Base-by-base conservation (phyloP, 2,113 vertebrate species). In the Cricetomys ansorgei region DNA sequence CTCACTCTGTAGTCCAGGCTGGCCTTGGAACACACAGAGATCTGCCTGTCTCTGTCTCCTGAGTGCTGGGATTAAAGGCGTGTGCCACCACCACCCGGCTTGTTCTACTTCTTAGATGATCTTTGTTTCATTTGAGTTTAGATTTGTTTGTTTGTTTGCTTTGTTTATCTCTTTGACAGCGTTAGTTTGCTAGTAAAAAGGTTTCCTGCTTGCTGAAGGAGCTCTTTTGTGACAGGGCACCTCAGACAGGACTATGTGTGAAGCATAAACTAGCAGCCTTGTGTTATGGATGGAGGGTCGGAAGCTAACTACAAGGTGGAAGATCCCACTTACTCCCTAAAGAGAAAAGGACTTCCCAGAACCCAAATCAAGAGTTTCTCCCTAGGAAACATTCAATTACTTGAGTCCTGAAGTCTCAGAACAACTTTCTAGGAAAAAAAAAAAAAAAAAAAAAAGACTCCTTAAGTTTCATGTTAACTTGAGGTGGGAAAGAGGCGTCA, bases 91-190 rank as follows among this genome's bases (percentile, higher is more conserved):
- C n/a, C n/a, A n/a, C n/a, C n/a, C n/a, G n/a, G n/a, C n/a, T 75
- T 89, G 79, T 75, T 89, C 81, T 93, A 19, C 92, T 96, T 92
- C 37, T 27, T 90, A 95, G 92, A 92, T 93, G 48, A 86, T 53
- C 9, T 72, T 96, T 48, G 25, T 92, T 95, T 91, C 45, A 57
- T 94, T 62, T n/a, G 34, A 29, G 64, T 55, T 93, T 76, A 57
- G 62, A 7, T 43, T 76, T 65, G 11, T 79, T 79, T 17, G 34
- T 31, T 57, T 72, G 40, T 23, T 72, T 79, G 80, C 23, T 93
- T 45, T 89, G 23, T 80, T 70, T 94, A 37, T 62, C 57, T 87
- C 45, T 94, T 72, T 83, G n/a, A 55, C 11, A 2, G 12, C 21
- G 2, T 21, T 86, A 48, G 13, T 57, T 95, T 40, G 53, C 84